Base-by-base conservation (phyloP, 2,113 vertebrate genomes). In the Corvus cornix region DNA sequence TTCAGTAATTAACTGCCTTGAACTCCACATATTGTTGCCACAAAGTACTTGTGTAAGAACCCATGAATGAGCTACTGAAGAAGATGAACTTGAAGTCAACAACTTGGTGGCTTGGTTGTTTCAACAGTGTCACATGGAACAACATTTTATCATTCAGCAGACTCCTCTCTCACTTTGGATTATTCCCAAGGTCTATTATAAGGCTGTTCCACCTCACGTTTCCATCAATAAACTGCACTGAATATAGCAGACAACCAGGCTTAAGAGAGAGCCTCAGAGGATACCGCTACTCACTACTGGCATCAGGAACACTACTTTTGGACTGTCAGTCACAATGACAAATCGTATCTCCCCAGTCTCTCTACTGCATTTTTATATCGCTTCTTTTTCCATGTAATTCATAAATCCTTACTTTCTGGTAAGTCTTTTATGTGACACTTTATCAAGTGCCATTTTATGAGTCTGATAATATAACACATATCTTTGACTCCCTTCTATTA, bases 321-420 rank as follows among this genome's bases (percentile, higher is more conserved):
- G 55, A 62, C 84, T 96, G 95, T 92, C 97, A 96, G 84, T 97
- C 95, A 96, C 58, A 74, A 73, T 93, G 96, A 96, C 75, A 97
- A 96, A 96, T 96, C 69, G 18, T 77, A 74, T 94, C 84, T 95
- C 72, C 67, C 63, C 68, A 53, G 69, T 84, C 78, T 94, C 70
- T 81, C 62, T 46, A 66, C 22, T 69, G 75, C 56, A 69, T 96
- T 97, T 97, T 95, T 85, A 87, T 93, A 85, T 79, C 82, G 86
- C 37, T 91, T 90, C 56, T 86, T 92, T 94, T 88, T 35, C 79
- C 39, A 27, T 51, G 84, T 93, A 93, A 93, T 96, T 97, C 93
- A 96, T 94, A 95, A 96, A 93, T 94, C 59, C 73, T 93, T 90
- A 66, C 88, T 86, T 90, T 72, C 92, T 74, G 49, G 10, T 93